Conservation (phyloP, 2,797 vertebrate genomes). For the Fistularia tabacaria region DNA sequence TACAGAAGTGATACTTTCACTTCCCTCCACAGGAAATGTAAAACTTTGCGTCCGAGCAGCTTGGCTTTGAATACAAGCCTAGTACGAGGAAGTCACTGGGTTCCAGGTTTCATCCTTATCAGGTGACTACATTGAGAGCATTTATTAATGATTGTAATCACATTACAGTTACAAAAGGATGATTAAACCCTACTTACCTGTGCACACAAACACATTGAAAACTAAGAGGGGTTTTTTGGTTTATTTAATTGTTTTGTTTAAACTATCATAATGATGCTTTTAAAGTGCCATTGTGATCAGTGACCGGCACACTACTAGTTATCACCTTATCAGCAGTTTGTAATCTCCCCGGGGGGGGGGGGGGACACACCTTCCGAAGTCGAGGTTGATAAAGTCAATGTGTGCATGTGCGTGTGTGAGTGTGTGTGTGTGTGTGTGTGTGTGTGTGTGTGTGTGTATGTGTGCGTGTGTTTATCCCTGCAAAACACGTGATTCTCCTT, state of each 20-base stretch:
- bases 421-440: too few relatives aligned
- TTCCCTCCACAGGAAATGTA: constrained; percentile 18
- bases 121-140: constrained; percentile 45
- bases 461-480: too few relatives aligned
- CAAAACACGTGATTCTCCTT: not conserved
- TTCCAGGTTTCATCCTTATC: constrained; percentile 36
- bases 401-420: too few relatives aligned
- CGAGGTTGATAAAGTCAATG: constrained; percentile 11
- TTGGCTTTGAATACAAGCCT: not conserved
- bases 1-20: constrained; percentile 33
- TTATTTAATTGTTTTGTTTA: too few relatives aligned
- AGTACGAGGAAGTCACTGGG: not conserved
- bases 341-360: not conserved
- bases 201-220: too few relatives aligned
- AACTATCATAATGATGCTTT: too few relatives aligned
- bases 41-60: not conserved
- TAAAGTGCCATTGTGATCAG: not conserved
- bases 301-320: not conserved
- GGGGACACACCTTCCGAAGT: not conserved
- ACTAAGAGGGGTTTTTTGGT: not conserved
- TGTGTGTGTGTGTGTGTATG: too few relatives aligned
- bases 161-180: too few relatives aligned
- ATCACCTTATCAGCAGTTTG: not conserved
- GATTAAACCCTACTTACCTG: too few relatives aligned
- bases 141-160: not conserved